Base-by-base conservation (phyloP, 2,888 invertebrate genomes). In the Xestia xanthographa region DNA sequence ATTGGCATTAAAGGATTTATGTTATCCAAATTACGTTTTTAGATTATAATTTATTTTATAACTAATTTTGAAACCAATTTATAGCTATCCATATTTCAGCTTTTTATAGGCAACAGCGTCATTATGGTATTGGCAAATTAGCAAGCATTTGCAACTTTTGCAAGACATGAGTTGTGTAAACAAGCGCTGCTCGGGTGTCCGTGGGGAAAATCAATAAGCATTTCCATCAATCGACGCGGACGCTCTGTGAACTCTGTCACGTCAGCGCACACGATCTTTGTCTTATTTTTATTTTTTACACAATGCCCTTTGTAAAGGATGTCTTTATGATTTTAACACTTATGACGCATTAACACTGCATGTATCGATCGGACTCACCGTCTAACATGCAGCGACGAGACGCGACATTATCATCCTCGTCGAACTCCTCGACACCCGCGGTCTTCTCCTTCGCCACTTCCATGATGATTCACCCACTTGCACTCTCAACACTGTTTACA, bases 341-440 rank as follows among this genome's bases (percentile, higher is more conserved):
- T 65, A 69, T 80, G 81, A 80, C 70, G 80, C 75, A 67, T 43
- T 63, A 58, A 60, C 63, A 76, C 50, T 72, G 77, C 75, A 80
- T n/a, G 41, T 83, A 85, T 83, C 68, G 80, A 80, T 85, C 60
- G 77, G 48, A 92, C 96, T 94, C 89, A 97, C 97, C 97, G 80
- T 97, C 97, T 62, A 97, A 89, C 97, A 97, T 97, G 89, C 94
- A 95, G 70, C 96, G 94, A 5, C 96, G 94, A 29, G 96, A 95
- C 77, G 93, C 89, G 72, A 93, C 92, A 76, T 41, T 41, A 41
- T 95, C 94, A 79, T 96, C 96, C 63, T 94, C 95, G n/a, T 95
- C 95, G 76, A 94, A 93, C 71, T 95, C 95, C 87, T 95, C 95
- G 56, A 90, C 91, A 4, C 50, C 60, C 65, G 90, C 92, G 66